phyloP scores from a whole-genome alignment of 2,797 vertebrate genomes.

The Typhlichthys eigenmanni region DNA sequence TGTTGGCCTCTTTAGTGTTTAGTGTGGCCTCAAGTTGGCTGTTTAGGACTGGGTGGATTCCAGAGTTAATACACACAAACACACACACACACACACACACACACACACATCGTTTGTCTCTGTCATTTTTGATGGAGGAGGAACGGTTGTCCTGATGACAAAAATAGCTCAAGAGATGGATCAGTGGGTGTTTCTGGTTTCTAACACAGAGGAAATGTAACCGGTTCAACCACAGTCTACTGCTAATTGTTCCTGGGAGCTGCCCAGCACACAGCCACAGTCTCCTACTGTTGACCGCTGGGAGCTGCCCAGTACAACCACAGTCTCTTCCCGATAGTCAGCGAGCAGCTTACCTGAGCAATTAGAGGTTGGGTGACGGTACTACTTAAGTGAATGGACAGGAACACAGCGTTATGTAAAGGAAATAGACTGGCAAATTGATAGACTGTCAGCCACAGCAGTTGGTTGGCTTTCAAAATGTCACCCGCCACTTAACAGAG shows the following conservation, averaged over 20 bases:
- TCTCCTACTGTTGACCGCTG: not conserved
- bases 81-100: slow-evolving; percentile 25
- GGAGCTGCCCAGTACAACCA: not conserved
- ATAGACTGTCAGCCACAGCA: no score
- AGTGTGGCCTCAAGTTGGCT: no score
- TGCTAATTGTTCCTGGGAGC: not conserved
- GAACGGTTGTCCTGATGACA: slow-evolving; percentile 62
- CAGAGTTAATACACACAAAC: slow-evolving; percentile 9
- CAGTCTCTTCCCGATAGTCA: no score
- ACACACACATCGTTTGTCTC: slow-evolving; percentile 29
- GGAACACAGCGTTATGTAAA: no score
- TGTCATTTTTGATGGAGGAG: slow-evolving; percentile 54
- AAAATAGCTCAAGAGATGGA: slow-evolving; percentile 61
- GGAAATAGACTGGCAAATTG: no score
- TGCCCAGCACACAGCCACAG: not conserved
- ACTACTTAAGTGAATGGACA: no score
- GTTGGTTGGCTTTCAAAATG: no score
- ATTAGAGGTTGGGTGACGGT: no score
- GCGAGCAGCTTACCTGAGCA: no score
- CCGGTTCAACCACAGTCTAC: not conserved
- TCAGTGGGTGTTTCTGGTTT: slow-evolving; percentile 32
- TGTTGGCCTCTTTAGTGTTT: no score
- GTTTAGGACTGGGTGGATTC: not conserved
- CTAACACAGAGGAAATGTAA: no score
- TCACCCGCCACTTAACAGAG: no score